These are phyloP conservation scores for Embidobia sp. DNA, from an alignment of 2,888 invertebrate genomes.

Conservation along the genomic window DNA sequence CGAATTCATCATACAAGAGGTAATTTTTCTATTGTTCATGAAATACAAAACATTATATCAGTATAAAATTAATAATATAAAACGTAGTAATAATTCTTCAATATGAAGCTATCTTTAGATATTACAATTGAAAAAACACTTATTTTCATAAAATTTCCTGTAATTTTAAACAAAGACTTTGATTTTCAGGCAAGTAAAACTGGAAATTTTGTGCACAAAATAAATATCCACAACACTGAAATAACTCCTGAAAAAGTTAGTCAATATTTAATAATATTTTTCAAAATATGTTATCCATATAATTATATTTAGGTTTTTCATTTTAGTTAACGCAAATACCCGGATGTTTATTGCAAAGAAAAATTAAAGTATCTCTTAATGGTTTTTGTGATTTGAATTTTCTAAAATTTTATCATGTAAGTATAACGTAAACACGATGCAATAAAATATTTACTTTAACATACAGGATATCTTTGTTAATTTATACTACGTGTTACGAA, in stretches of 20 bases:
- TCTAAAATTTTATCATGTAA: slow-evolving; percentile 32
- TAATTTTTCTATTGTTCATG: too few relatives aligned
- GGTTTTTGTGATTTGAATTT: slow-evolving; percentile 27
- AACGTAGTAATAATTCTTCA: too few relatives aligned
- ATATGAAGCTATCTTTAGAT: too few relatives aligned
- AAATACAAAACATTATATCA: too few relatives aligned
- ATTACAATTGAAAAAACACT: too few relatives aligned
- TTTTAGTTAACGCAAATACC: slow-evolving; percentile 17
- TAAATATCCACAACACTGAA: neutral
- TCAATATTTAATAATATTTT: neutral
- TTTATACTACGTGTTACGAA: too few relatives aligned
- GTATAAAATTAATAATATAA: too few relatives aligned
- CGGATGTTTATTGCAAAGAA: slow-evolving; percentile 1
- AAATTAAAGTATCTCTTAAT: slow-evolving; percentile 16
- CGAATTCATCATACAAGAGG: slow-evolving; percentile 23
- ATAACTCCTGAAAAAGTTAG: slow-evolving; percentile 3
- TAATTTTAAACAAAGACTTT: neutral
- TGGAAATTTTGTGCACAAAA: slow-evolving; percentile 10
- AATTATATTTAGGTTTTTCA: neutral
- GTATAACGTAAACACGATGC: slow-evolving; percentile 5
- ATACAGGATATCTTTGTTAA: neutral
- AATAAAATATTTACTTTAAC: too few relatives aligned
- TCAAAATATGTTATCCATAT: neutral
- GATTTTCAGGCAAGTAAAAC: slow-evolving; percentile 25
- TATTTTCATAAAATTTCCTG: too few relatives aligned